Conservation (phyloP, 2,888 invertebrate species). For the Leucophora obtusa region DNA sequence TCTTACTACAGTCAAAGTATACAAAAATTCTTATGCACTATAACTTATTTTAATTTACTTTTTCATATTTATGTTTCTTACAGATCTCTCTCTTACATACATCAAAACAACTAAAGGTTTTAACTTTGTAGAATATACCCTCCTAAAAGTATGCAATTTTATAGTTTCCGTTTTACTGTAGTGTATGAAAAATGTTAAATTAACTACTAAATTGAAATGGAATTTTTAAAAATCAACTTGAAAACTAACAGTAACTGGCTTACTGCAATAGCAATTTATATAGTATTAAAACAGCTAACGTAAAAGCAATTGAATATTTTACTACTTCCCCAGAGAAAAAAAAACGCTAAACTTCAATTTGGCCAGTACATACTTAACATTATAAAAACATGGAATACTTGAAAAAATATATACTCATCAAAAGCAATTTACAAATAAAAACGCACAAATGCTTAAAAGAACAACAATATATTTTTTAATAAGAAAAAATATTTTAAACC, state of each 20-base stretch:
- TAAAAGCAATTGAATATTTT: slow-evolving; percentile 40
- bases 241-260: slow-evolving; percentile 11
- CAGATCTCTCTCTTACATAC: background rate
- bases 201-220: slow-evolving; percentile 39
- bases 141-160: slow-evolving; percentile 42
- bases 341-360: background rate
- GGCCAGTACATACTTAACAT: background rate
- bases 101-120: background rate
- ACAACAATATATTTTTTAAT: background rate
- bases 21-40: background rate
- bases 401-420: background rate
- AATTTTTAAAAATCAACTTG: slow-evolving; percentile 35
- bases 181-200: slow-evolving; percentile 10
- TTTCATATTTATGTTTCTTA: background rate
- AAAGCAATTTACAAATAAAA: slow-evolving; percentile 28
- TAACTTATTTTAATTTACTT: background rate
- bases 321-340: background rate
- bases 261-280: slow-evolving; percentile 23
- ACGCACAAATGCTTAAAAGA: slow-evolving; percentile 26
- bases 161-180: background rate
- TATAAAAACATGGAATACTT: background rate
- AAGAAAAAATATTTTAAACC: background rate
- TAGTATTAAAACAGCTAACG: slow-evolving; percentile 10
- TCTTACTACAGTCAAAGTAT: background rate
- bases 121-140: background rate